Evolutionary conservation across 2,888 invertebrate genomes (phyloP).

Genomic region (Adelphocoris suturalis): DNA sequence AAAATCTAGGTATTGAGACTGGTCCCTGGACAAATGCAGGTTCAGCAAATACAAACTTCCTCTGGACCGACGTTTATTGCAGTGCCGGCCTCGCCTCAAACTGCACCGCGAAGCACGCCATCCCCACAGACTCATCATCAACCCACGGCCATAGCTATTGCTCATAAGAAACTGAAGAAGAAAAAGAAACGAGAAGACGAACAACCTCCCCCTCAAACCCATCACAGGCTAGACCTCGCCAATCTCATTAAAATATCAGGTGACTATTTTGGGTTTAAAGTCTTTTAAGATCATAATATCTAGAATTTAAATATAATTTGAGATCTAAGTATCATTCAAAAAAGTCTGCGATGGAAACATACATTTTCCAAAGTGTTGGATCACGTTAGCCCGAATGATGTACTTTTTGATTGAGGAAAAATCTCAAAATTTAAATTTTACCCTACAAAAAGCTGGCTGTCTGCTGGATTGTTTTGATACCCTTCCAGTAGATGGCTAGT

Average conservation of each 20-base stretch:
- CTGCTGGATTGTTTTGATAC: too few species aligned
- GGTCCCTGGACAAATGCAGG: slow-evolving; percentile 78
- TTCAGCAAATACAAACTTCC: slow-evolving; percentile 80
- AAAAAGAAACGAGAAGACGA: slow-evolving; percentile 81
- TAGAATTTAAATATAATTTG: slow-evolving; percentile 21
- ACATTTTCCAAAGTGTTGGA: too few species aligned
- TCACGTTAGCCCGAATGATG: too few species aligned
- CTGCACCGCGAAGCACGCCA: slow-evolving; percentile 57
- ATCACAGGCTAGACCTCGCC: slow-evolving; percentile 83
- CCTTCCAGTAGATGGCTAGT: too few species aligned
- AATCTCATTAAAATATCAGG: slow-evolving; percentile 88
- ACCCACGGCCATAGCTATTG: slow-evolving; percentile 63
- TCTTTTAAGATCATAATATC: too few species aligned
- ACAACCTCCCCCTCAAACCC: slow-evolving; percentile 54
- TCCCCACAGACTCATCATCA: slow-evolving; percentile 59
- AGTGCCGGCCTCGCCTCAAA: slow-evolving; percentile 76
- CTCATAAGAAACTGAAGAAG: slow-evolving; percentile 80
- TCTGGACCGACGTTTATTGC: slow-evolving; percentile 80
- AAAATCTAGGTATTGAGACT: slow-evolving; percentile 77
- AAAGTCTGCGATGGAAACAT: too few species aligned
- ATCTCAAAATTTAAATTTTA: too few species aligned
- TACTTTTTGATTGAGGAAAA: too few species aligned
- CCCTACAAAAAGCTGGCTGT: too few species aligned
- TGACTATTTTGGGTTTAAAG: slow-evolving; percentile 74
- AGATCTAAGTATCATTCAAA: too few species aligned